These are phyloP conservation scores for Hartigia nigra DNA, from an alignment of 2,888 invertebrate genomes.

Conservation along the genomic window DNA sequence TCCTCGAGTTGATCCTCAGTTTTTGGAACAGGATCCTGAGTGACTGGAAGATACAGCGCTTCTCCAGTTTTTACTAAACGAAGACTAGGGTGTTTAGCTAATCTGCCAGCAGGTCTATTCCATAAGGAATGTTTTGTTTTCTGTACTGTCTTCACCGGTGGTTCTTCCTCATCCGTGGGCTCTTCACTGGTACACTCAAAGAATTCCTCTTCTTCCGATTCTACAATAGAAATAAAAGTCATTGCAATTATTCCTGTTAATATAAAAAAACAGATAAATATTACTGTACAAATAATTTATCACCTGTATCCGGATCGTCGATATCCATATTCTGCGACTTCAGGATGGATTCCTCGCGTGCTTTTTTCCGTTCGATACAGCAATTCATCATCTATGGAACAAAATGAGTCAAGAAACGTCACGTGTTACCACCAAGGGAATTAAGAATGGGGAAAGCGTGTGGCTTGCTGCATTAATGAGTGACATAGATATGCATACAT, in stretches of 20 bases:
- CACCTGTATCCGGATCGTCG: constrained; percentile 56
- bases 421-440: background rate
- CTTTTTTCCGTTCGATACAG: constrained; percentile 76
- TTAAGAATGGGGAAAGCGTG: background rate
- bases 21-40: constrained; percentile 94
- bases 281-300: constrained; percentile 6
- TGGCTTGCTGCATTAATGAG: background rate
- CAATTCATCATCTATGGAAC: constrained; percentile 75
- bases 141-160: constrained; percentile 42
- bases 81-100: constrained; percentile 75
- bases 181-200: constrained; percentile 79
- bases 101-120: constrained; percentile 78
- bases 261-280: background rate
- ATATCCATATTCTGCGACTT: constrained; percentile 47
- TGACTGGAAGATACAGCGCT: constrained; percentile 82
- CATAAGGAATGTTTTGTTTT: constrained; percentile 67
- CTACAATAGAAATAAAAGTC: constrained; percentile 33
- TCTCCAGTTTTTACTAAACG: constrained; percentile 77
- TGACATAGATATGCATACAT: background rate
- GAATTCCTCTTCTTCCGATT: constrained; percentile 81
- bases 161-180: constrained; percentile 64
- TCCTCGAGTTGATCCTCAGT: constrained; percentile 97
- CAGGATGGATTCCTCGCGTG: constrained; percentile 66
- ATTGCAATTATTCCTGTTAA: background rate
- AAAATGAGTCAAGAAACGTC: background rate